Evolutionary conservation across 2,888 invertebrate species (phyloP), one percentile per base, ranked within the genome.

Genomic region (Rhyacophila evoluta): DNA sequence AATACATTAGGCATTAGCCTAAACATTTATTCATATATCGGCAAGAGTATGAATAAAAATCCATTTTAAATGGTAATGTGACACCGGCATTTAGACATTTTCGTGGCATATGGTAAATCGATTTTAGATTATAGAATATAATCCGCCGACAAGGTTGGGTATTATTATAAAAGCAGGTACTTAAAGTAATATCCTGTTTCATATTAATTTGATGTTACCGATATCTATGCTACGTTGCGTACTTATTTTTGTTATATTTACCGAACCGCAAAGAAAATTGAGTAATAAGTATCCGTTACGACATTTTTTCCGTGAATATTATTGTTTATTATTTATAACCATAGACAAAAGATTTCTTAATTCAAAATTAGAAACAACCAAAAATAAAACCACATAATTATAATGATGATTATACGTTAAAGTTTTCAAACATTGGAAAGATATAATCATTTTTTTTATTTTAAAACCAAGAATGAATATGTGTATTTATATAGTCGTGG

Each of bases 101-200:
- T 15, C 25, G 19, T 19, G 25, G 55, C 55, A 55, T 15, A 55
- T 55, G 55, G 55, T 55, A 55, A 55, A 55, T 55, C 55, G 55
- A 55, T 55, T 55, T 55, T 55, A 55, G 55, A 55, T 55, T 55
- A 55, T 55, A 55, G 19, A 55, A 19, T 55, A 55, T 55, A 19
- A 55, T 55, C 55, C 55, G 55, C 10, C 19, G 55, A 19, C 25
- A 55, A 55, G 55, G 55, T 8, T 25, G 55, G 10, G n/a, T 41
- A 41, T 41, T 41, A 41, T 41, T 55, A 25, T 55, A 10, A 55
- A 25, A 19, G 55, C 10, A 19, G 8, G 55, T 55, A 19, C 55
- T 55, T 55, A 55, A 55, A 55, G 19, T 55, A 55, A 55, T 55
- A 55, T 55, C 55, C 55, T 55, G 55, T n/a, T 19, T 55, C 8